Base-by-base conservation (phyloP, 1,140 invertebrate species). In the Gonatopus flavifemur region DNA sequence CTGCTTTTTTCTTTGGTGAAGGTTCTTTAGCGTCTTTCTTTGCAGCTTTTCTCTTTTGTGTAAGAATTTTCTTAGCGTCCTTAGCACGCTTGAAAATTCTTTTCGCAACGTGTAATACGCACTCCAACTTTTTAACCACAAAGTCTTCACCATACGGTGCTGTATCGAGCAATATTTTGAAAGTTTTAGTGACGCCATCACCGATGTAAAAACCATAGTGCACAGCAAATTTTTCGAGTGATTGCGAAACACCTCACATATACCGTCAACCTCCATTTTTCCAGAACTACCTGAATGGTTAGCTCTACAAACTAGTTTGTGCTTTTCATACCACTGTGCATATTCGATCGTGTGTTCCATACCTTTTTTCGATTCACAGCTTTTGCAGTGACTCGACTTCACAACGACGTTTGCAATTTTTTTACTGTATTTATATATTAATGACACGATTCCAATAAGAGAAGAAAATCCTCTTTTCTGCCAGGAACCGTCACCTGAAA, bases 101-200 rank as follows among this genome's bases (percentile, higher is more conserved):
- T 45, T 62, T 59, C 21, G 22, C 22, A 15, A 54, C 44, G 31
- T 59, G 49, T 42, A 55, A 45, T 12, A 59, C 32, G 45, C 51
- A 54, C 39, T 54, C 48, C 21, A 44, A 37, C 28, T 59, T 55
- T 49, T 55, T 51, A 8, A 59, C 36, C 15, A 50, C 22, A 45
- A 52, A 41, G 19, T 49, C 51, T 22, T 49, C 22, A 16, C 41
- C 50, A 38, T 59, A 54, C n/a, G 48, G 48, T 25, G 13, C 1
- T 28, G 25, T 39, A 42, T 49, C 25, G 8, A 50, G 24, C 22
- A 52, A 20, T 7, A 25, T 40, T 30, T 42, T 43, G 20, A 49
- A 58, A 15, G 48, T 58, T 51, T 58, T 58, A 15, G 42, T 30
- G 39, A 47, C 44, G 12, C 51, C 51, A 31, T 53, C 51, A 18